These are phyloP conservation scores for Nymphalis io DNA, from an alignment of 1,140 invertebrate genomes.

Conservation along the genomic window DNA sequence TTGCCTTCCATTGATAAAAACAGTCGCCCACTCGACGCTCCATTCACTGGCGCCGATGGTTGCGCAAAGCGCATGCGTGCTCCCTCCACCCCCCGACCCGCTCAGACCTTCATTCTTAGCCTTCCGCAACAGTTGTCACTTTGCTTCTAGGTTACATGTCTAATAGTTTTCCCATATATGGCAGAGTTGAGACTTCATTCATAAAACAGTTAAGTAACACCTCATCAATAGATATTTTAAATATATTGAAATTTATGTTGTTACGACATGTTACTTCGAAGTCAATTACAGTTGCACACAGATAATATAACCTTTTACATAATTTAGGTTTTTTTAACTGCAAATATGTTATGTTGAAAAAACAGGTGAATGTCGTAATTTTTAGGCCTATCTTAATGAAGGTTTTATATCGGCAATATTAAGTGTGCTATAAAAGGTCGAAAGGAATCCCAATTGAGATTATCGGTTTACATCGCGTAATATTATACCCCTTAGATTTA, in stretches of 20 bases:
- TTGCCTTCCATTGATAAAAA: constrained; percentile 79
- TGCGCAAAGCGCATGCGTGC: constrained; percentile 67
- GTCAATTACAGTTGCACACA: background rate
- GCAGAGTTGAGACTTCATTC: constrained; percentile 40
- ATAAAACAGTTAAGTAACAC: constrained; percentile 44
- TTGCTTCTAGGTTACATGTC: constrained; percentile 44
- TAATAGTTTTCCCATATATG: constrained; percentile 36
- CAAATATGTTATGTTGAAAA: background rate
- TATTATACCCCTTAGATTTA: constrained; percentile 52
- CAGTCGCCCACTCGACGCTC: constrained; percentile 67
- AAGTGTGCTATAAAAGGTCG: constrained; percentile 54
- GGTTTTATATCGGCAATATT: constrained; percentile 50
- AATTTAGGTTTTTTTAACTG: background rate
- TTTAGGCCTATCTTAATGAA: constrained; percentile 48
- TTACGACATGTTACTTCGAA: background rate
- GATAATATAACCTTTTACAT: background rate
- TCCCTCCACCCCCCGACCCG: constrained; percentile 39
- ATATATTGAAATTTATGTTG: constrained; percentile 1
- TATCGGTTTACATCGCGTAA: constrained; percentile 60
- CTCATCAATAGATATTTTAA: constrained; percentile 22
- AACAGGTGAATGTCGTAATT: constrained; percentile 17
- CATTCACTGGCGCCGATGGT: constrained; percentile 74
- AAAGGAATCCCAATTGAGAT: constrained; percentile 59
- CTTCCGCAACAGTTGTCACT: constrained; percentile 56
- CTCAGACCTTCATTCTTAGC: constrained; percentile 57